Evolutionary conservation across 1,140 invertebrate species (phyloP), one percentile per base, ranked within the genome.

Genomic region (Micrasema minimum): DNA sequence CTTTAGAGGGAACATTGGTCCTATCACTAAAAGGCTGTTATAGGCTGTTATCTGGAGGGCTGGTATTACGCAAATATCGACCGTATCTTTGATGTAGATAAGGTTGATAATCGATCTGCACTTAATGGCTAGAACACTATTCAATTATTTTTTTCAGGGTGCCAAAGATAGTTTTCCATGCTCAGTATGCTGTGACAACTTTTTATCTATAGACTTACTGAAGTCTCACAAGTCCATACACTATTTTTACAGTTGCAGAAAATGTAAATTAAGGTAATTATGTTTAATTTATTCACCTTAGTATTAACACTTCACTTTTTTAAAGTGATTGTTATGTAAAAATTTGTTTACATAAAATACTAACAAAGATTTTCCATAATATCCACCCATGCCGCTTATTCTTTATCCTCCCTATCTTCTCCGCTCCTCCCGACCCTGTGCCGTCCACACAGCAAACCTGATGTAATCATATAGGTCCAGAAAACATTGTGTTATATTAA

Each of bases 261-360:
- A 64, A 55, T 66, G 67, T 23, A 48, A 64, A 74, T 7, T 2
- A 6, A 41, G 68, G 68, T 70, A 66, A 55, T n/a, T 1, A 48
- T 64, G 0, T 18, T 23, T 2, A 11, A 1, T 18, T 22, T 45
- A 16, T 5, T 41, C 3, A 41, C 41, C n/a, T 35, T 41, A 38
- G 4, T 22, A 2, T 11, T 35, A 3, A 51, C 14, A 12, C 12
- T 14, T 38, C 11, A 7, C 11, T 38, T 48, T 18, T 64, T 45
- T 45, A 31, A 57, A 57, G 9, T 23, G n/a, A 18, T 10, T 14
- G 9, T 18, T 1, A 18, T 43, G 2, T 10, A 10, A 46, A 64
- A 6, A 2, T n/a, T 46, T 18, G 2, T 16, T 2, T 14, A n/a
- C 23, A 9, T 45, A 18, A 1, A 45, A 11, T 20, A n/a, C n/a